phyloP scores from a whole-genome alignment of 2,888 invertebrate species.

The Mythimna impura region DNA sequence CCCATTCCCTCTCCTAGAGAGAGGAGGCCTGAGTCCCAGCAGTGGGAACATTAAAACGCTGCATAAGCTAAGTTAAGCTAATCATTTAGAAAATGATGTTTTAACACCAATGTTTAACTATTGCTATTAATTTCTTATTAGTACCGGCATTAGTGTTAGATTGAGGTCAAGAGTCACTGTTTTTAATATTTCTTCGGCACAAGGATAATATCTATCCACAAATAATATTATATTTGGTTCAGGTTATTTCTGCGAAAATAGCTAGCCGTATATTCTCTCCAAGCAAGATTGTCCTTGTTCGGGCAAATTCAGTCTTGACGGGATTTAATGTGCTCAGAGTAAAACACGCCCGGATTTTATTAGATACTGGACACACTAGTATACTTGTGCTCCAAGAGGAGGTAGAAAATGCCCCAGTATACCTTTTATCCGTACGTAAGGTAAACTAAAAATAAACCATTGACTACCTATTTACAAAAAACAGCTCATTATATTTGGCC shows the following conservation, averaged over 20 bases:
- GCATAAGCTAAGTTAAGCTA: too few species aligned
- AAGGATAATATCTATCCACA: slow-evolving; percentile 7
- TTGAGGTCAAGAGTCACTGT: neutral
- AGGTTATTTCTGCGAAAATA: slow-evolving; percentile 14
- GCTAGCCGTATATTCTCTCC: slow-evolving; percentile 10
- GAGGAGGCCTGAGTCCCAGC: too few species aligned
- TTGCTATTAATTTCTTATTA: neutral
- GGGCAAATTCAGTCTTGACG: slow-evolving; percentile 25
- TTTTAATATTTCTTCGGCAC: neutral
- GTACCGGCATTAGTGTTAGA: neutral
- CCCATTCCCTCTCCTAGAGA: too few species aligned
- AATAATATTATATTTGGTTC: slow-evolving; percentile 12
- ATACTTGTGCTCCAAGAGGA: slow-evolving; percentile 14
- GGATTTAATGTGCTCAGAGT: slow-evolving; percentile 38
- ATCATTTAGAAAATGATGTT: neutral
- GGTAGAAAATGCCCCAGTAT: neutral
- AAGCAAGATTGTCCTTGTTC: slow-evolving; percentile 30
- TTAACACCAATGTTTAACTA: neutral
- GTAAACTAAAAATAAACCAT: neutral
- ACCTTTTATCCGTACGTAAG: neutral
- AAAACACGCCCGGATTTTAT: slow-evolving; percentile 38
- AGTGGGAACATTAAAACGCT: too few species aligned
- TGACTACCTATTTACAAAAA: neutral
- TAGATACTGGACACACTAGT: slow-evolving; percentile 19
- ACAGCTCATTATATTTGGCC: too few species aligned